Evolutionary conservation across 2,113 vertebrate genomes (phyloP).

Genomic region (Desmodus rotundus): DNA sequence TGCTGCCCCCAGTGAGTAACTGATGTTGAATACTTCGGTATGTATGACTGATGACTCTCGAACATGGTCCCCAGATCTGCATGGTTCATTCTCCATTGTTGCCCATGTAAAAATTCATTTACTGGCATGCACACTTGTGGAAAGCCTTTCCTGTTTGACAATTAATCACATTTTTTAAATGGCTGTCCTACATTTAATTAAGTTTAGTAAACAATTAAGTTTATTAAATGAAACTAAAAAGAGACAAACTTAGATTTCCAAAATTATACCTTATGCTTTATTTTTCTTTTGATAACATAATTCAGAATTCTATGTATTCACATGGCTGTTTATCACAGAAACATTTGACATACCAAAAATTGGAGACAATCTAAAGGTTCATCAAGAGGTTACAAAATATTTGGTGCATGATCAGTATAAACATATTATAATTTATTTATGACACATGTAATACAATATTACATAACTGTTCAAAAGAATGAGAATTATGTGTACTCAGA

Average conservation of each 20-base stretch:
- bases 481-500: not conserved
- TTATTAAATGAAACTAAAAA: not conserved
- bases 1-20: not conserved
- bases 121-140: not conserved
- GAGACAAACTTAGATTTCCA: not conserved
- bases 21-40: not conserved
- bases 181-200: not conserved
- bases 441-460: not conserved
- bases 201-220: not conserved
- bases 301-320: not conserved
- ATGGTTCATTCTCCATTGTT: not conserved
- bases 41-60: not conserved
- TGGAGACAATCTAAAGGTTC: not conserved
- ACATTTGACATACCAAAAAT: not conserved
- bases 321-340: not conserved
- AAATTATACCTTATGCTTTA: not conserved
- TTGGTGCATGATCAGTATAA: not conserved
- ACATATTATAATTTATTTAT: not conserved
- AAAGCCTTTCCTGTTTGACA: not conserved
- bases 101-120: not conserved
- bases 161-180: not conserved
- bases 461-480: not conserved
- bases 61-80: not conserved
- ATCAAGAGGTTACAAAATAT: not conserved
- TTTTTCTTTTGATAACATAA: not conserved